Evolutionary conservation across 1,140 invertebrate genomes (phyloP).

Genomic region (Drosophila nigromelanica): DNA sequence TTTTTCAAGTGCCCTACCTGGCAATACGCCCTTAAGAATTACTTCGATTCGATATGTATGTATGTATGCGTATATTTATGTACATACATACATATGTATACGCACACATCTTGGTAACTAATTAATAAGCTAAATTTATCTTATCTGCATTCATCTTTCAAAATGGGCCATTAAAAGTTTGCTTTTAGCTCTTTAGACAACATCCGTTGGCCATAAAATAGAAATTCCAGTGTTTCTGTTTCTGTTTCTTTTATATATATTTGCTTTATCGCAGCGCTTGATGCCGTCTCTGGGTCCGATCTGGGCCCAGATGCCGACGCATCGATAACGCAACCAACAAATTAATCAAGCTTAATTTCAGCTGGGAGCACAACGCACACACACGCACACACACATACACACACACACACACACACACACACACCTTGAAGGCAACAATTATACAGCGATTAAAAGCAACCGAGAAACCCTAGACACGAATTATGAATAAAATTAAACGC

Average conservation of each 20-base stretch:
- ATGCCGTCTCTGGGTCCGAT: not conserved
- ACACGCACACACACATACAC: too few species aligned
- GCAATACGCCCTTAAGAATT: not conserved
- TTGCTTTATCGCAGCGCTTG: constrained; percentile 13
- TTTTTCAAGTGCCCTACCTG: constrained; percentile 1
- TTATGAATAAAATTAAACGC: constrained; percentile 81
- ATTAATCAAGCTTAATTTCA: constrained; percentile 80
- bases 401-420: constrained; percentile 10
- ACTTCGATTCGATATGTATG: constrained; percentile 1
- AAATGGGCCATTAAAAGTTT: constrained; percentile 63
- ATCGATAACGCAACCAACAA: constrained; percentile 63
- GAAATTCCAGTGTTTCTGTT: constrained; percentile 60
- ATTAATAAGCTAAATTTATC: constrained; percentile 42
- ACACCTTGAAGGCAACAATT: constrained; percentile 23
- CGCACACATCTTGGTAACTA: not conserved
- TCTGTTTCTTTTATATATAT: constrained; percentile 18
- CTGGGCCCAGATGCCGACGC: constrained; percentile 61
- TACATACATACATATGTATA: too few species aligned
- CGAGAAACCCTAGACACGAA: constrained; percentile 69
- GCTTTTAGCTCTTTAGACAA: constrained; percentile 49
- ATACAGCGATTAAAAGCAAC: constrained; percentile 46
- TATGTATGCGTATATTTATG: not conserved
- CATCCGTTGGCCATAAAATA: constrained; percentile 63
- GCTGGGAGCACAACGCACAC: constrained; percentile 29
- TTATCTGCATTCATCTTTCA: constrained; percentile 63